Evolutionary conservation across 2,797 vertebrate genomes (phyloP).

Genomic region (Natrix natrix): DNA sequence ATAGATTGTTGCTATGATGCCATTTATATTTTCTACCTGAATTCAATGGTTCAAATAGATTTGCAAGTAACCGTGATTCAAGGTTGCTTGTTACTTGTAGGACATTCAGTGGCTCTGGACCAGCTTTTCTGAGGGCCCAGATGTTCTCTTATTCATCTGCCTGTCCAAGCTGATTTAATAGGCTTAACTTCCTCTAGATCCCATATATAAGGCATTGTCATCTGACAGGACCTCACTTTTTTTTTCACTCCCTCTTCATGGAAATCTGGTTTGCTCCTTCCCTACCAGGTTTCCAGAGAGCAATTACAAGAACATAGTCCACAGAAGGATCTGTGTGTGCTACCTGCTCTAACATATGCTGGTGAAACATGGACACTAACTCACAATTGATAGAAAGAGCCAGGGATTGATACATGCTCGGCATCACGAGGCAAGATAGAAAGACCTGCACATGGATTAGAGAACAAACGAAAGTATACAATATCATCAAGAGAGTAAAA

Average conservation of each 20-base stretch:
- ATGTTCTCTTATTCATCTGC: neutral
- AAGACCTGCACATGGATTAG: no score
- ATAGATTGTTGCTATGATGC: neutral
- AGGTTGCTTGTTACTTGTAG: neutral
- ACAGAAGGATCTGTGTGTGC: neutral
- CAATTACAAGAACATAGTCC: neutral
- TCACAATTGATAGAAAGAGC: no score
- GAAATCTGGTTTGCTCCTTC: neutral
- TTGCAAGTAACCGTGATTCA: neutral
- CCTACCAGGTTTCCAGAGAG: neutral
- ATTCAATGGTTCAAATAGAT: neutral
- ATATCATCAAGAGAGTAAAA: no score
- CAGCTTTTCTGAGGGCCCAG: neutral
- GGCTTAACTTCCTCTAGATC: neutral
- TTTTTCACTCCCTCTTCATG: neutral
- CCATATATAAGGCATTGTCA: neutral
- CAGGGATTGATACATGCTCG: no score
- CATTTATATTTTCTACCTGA: neutral
- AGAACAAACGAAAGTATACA: no score
- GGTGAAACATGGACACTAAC: no score
- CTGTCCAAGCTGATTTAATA: neutral
- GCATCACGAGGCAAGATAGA: no score
- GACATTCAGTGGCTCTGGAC: neutral
- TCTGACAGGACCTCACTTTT: neutral
- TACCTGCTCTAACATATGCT: no score